Base-by-base conservation (phyloP, 1,140 invertebrate genomes). In the Dreissena rostriformis region DNA sequence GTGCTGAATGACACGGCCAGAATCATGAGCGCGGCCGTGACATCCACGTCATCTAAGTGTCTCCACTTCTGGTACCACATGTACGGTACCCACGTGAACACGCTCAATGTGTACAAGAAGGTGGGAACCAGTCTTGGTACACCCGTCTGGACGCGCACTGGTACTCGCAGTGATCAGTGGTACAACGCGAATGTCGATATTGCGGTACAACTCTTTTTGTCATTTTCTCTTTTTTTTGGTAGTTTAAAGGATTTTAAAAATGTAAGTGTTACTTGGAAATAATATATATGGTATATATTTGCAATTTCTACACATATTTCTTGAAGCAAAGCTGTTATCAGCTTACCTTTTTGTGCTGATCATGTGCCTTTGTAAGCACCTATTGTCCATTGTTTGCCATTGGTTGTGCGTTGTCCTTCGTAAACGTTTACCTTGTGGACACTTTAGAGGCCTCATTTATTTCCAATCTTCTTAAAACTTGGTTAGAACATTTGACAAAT, bases 61-160 rank as follows among this genome's bases (percentile, higher is more conserved):
- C 82, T 91, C 49, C 89, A 61, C 12, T 97, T 97, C 91, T 97
- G 95, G 94, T 95, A 94, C 88, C 96, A 97, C 88, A 97, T 97
- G 96, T 97, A 95, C 88, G 96, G 96, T 76, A 84, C 82, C 14
- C 85, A 88, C 76, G 83, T 91, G 12, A 86, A 85, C 10, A 83
- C 86, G 4, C 77, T 92, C 0, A 91, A 89, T 79, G 89, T 92
- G 6, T 90, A 90, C 57, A 65, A 88, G n/a, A 88, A 87, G 75
- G 78, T 78, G 22, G 82, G 87, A 19, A 57, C 51, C 24, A 57
- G 26, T 11, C 52, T 80, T 0, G 82, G 87, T 0, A 79, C 82
- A 17, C 87, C 88, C 26, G 77, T 89, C 22, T 92, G 91, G 91
- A 86, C 78, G 14, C 83, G 86, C 15, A 87, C 76, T 29, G 87